phyloP scores from a whole-genome alignment of 1,140 invertebrate genomes.

The Diachasma alloeum region DNA sequence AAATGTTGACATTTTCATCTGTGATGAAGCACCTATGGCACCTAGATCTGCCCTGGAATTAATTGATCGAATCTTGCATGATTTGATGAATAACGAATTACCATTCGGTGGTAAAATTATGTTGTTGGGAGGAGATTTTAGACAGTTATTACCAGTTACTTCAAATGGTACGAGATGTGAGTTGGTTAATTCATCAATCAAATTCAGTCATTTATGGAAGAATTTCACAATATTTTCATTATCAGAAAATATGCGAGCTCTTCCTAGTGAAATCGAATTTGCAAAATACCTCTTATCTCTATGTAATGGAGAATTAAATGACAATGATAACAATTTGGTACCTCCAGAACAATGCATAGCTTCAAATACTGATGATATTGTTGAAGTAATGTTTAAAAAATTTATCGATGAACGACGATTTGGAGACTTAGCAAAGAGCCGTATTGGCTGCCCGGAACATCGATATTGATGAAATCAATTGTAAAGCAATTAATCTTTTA shows the following conservation, averaged over 20 bases:
- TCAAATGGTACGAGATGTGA: too few relatives aligned
- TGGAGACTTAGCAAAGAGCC: constrained; percentile 18
- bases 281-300: constrained; percentile 28
- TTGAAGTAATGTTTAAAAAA: constrained; percentile 2
- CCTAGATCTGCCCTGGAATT: constrained; percentile 36
- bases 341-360: too few relatives aligned
- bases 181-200: too few relatives aligned
- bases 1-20: constrained; percentile 36
- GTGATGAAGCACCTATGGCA: constrained; percentile 44
- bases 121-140: too few relatives aligned
- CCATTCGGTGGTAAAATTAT: too few relatives aligned
- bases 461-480: constrained; percentile 30
- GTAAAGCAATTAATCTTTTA: constrained; percentile 15
- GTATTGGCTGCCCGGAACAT: constrained; percentile 26
- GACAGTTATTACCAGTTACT: too few relatives aligned
- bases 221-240: constrained; percentile 27
- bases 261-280: constrained; percentile 24
- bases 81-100: constrained; percentile 34
- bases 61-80: constrained; percentile 35
- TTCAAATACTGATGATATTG: constrained; percentile 9
- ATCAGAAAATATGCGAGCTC: too few relatives aligned
- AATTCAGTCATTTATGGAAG: too few relatives aligned
- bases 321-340: too few relatives aligned
- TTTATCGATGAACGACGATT: constrained; percentile 17
- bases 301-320: constrained; percentile 25